These are phyloP conservation scores for Lineus longissimus DNA, from an alignment of 1,140 invertebrate genomes.

Conservation along the genomic window DNA sequence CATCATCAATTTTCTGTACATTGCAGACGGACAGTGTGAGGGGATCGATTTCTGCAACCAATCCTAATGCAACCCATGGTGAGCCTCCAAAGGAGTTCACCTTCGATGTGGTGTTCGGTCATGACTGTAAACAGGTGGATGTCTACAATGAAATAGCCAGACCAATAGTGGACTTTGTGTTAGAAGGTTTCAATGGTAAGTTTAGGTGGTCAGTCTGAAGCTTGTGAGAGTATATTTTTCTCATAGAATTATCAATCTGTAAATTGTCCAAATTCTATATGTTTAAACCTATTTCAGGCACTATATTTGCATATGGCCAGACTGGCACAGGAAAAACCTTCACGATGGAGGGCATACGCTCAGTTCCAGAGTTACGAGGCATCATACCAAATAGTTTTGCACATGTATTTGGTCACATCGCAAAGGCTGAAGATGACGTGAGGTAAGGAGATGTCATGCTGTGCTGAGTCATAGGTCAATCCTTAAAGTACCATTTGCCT, in stretches of 20 bases:
- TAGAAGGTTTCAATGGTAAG: constrained; percentile 87
- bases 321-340: constrained; percentile 97
- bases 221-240: too few species aligned
- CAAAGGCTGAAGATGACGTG: constrained; percentile 75
- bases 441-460: constrained; percentile 68
- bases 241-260: too few species aligned
- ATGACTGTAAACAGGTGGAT: constrained; percentile 68
- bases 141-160: constrained; percentile 85
- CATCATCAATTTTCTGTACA: constrained; percentile 12
- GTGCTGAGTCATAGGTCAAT: constrained; percentile 28
- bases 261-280: neutral
- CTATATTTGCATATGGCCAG: constrained; percentile 98
- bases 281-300: constrained; percentile 58
- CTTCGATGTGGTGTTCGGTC: constrained; percentile 70
- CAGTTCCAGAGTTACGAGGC: constrained; percentile 54
- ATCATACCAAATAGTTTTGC: constrained; percentile 60
- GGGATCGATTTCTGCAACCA: constrained; percentile 73
- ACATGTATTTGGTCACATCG: constrained; percentile 56
- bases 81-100: constrained; percentile 74
- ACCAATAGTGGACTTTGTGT: constrained; percentile 87
- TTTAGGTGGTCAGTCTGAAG: too few species aligned
- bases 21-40: constrained; percentile 68
- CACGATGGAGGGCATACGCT: constrained; percentile 90
- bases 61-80: constrained; percentile 58
- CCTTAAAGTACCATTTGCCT: neutral